Base-by-base conservation (phyloP, 2,113 vertebrate species). In the Pongo abelii region DNA sequence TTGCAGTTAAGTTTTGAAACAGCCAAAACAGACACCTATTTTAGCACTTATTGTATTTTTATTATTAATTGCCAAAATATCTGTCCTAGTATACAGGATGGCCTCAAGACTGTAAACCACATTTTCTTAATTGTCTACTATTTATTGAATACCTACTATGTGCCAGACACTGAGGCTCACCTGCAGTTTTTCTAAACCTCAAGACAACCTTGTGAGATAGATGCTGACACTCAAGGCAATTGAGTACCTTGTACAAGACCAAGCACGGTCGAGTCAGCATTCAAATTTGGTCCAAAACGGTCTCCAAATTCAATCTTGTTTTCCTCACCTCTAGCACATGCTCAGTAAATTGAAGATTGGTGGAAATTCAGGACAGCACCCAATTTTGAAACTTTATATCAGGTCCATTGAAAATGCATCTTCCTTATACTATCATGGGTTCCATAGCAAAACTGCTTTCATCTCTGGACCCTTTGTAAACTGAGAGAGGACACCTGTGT, bases 401-500 rank as follows among this genome's bases (percentile, higher is more conserved):
- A 5, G 6, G 4, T 57, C 59, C 35, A 6, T 69, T 64, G 46
- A n/a, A 81, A 78, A 43, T 27, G 11, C 3, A 18, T 27, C 20
- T 2, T 35, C 35, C 69, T 59, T 2, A 0, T 14, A 38, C 32
- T 72, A 14, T 46, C 22, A 23, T 17, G 27, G 10, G 11, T 40
- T 48, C 43, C 1, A 0, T 0, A 27, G 30, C 35, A 67, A 30
- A 61, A 57, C 30, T 6, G 0, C 72, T 84, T 16, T 52, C 46
- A 23, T 43, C 38, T 72, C 77, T 38, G 70, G 59, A 79, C 20
- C 10, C 8, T 61, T 50, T 48, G 40, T 32, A 18, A 74, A 43
- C 32, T 10, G 14, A 72, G 52, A 84, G 52, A 59, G 38, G 52
- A n/a, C 2, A 4, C 4, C 0, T 13, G 5, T 10, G 9, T n/a